phyloP scores from a whole-genome alignment of 2,888 invertebrate species.

The Melolontha melolontha region DNA sequence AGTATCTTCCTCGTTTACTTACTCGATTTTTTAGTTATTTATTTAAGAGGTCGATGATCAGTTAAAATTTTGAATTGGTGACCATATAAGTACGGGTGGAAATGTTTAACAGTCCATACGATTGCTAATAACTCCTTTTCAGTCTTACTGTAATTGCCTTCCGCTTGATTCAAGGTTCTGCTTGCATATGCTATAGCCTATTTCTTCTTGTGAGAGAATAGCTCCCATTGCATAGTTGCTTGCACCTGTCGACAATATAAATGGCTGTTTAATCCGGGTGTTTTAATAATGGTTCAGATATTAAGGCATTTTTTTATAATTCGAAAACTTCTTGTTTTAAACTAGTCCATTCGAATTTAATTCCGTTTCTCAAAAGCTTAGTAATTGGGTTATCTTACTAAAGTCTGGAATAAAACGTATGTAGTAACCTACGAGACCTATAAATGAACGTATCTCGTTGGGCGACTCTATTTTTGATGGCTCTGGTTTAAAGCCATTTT shows the following conservation, averaged over 20 bases:
- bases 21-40: not conserved
- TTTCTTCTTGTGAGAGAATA: slow-evolving; percentile 54
- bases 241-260: slow-evolving; percentile 58
- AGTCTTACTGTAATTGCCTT: slow-evolving; percentile 58
- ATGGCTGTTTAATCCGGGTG: slow-evolving; percentile 51
- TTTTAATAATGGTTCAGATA: slow-evolving; percentile 45
- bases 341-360: slow-evolving; percentile 43
- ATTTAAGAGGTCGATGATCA: slow-evolving; percentile 59
- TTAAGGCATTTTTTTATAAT: slow-evolving; percentile 43
- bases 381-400: slow-evolving; percentile 53
- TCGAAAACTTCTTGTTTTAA: slow-evolving; percentile 43
- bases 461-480: slow-evolving; percentile 27
- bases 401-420: slow-evolving; percentile 59
- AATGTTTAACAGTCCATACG: slow-evolving; percentile 52
- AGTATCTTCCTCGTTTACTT: too few species aligned
- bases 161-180: slow-evolving; percentile 56
- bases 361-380: slow-evolving; percentile 45
- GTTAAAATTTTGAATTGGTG: slow-evolving; percentile 59
- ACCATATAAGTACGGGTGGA: slow-evolving; percentile 60
- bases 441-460: slow-evolving; percentile 47
- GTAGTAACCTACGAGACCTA: slow-evolving; percentile 58
- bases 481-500: slow-evolving; percentile 49
- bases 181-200: slow-evolving; percentile 58
- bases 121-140: slow-evolving; percentile 56
- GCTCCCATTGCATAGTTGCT: slow-evolving; percentile 55